Conservation (phyloP, 2,888 invertebrate genomes). For the Eristalis arbustorum region DNA sequence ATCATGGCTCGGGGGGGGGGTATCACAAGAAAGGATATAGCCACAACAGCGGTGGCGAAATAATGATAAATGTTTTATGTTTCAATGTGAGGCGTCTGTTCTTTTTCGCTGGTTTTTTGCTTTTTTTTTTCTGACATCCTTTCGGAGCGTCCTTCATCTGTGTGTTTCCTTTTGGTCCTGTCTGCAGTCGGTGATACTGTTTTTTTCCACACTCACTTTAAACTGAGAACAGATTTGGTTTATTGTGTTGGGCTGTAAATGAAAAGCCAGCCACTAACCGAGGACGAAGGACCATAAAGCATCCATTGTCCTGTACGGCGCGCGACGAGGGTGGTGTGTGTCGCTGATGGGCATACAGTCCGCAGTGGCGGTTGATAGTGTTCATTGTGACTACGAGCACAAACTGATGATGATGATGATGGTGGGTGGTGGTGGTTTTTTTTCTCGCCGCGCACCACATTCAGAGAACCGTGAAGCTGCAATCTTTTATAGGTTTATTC, state of each 20-base stretch:
- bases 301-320: constrained; percentile 26
- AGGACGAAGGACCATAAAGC: constrained; percentile 45
- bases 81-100: constrained; percentile 34
- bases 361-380: background rate
- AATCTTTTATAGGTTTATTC: constrained; percentile 44
- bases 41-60: constrained; percentile 44
- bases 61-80: constrained; percentile 66
- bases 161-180: background rate
- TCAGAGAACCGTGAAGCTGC: constrained; percentile 17
- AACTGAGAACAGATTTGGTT: constrained; percentile 51
- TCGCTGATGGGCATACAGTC: background rate
- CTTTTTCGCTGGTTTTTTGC: background rate
- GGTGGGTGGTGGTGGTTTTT: constrained; percentile 20
- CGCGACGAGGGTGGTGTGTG: background rate
- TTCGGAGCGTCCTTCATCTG: background rate
- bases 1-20: constrained; percentile 30
- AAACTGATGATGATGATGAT: constrained; percentile 27
- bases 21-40: constrained; percentile 25
- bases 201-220: constrained; percentile 27
- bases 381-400: constrained; percentile 18
- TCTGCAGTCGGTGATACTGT: background rate
- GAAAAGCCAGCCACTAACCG: constrained; percentile 41
- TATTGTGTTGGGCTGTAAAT: constrained; percentile 52
- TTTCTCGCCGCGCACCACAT: background rate
- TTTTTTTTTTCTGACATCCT: constrained; percentile 1